Percentiles rank a stretch among this genome's conserved stretches.
Conservation (phyloP, 2,113 vertebrate species). For the Zonotrichia leucophrys region DNA sequence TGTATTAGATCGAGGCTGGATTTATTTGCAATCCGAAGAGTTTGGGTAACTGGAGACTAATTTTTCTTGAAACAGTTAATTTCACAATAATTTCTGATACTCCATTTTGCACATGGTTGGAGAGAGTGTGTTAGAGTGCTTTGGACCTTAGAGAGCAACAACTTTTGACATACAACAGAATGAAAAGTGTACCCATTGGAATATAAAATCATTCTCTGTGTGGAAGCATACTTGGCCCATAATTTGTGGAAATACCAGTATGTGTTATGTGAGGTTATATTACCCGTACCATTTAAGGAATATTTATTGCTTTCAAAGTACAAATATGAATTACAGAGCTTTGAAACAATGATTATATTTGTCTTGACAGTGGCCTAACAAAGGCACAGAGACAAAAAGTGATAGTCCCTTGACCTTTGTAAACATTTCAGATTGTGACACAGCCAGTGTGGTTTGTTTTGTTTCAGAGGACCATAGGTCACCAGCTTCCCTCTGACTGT, state of each 20-base stretch:
- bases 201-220: constrained; percentile 49
- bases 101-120: constrained; percentile 46
- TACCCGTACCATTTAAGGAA: not conserved
- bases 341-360: not conserved
- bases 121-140: constrained; percentile 61
- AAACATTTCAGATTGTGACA: not conserved
- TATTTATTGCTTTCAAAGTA: not conserved
- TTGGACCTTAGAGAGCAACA: constrained; percentile 69
- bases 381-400: not conserved
- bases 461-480: not conserved
- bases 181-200: constrained; percentile 54
- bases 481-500: not conserved
- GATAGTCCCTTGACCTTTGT: constrained; percentile 12
- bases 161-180: constrained; percentile 48
- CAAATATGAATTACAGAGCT: not conserved
- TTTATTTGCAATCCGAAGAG: constrained; percentile 17
- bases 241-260: constrained; percentile 17
- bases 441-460: not conserved
- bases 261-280: not conserved
- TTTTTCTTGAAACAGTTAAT: constrained; percentile 45
- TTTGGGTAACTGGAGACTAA: not conserved
- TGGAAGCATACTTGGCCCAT: constrained; percentile 9
- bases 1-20: not conserved
- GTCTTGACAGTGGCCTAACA: not conserved
- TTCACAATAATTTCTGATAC: constrained; percentile 33